Conservation (phyloP, 2,113 vertebrate species). For the Etia nguti region DNA sequence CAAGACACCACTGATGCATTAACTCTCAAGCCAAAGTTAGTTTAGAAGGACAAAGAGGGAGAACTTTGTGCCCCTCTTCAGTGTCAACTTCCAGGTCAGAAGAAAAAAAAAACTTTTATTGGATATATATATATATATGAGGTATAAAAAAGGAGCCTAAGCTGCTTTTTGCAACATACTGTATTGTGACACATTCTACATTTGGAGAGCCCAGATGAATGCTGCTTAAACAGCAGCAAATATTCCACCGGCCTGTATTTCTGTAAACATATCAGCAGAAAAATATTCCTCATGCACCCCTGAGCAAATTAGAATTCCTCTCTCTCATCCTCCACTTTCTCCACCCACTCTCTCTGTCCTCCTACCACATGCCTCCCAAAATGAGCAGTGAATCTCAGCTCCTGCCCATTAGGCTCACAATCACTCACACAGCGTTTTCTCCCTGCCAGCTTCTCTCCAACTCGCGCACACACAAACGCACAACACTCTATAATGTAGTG, state of each 20-base stretch:
- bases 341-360: constrained; percentile 40
- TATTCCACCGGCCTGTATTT: constrained; percentile 7
- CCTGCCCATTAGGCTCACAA: background rate
- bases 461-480: background rate
- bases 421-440: background rate
- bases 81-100: background rate
- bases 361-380: constrained; percentile 23
- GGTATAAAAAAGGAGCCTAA: background rate
- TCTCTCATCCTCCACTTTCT: background rate
- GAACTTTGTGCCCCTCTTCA: background rate
- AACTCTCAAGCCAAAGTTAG: background rate
- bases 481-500: background rate
- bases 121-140: background rate
- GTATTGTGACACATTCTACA: background rate
- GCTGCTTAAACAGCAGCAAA: constrained; percentile 5
- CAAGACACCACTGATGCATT: background rate
- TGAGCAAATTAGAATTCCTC: constrained; percentile 46
- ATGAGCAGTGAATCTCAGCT: constrained; percentile 22
- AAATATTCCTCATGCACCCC: constrained; percentile 34
- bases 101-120: background rate
- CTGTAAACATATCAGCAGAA: constrained; percentile 29
- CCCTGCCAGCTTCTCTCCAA: background rate
- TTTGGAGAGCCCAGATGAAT: background rate
- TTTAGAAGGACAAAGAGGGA: background rate
- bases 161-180: background rate